A percentile compares a stretch with the other conserved stretches of the same genome.
Conservation (phyloP, 2,113 vertebrate genomes). For the Engystomops pustulosus region DNA sequence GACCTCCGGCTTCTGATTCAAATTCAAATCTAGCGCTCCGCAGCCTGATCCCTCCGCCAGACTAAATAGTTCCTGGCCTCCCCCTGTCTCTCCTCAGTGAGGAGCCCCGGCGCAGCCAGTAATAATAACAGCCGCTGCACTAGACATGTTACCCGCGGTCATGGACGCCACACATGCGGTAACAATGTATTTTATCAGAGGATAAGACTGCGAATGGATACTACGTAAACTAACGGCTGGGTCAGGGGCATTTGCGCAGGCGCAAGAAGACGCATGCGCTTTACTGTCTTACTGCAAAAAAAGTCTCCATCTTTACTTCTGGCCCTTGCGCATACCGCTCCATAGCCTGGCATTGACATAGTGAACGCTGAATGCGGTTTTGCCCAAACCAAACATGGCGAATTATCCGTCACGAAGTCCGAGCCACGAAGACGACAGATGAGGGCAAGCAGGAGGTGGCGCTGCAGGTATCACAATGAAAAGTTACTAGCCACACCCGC, state of each 20-base stretch:
- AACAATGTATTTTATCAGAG: too few species aligned
- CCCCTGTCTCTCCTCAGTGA: too few species aligned
- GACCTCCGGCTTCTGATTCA: neutral
- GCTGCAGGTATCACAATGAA: neutral
- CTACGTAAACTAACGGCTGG: neutral
- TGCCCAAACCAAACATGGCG: constrained; percentile 13
- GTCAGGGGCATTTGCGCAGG: too few species aligned
- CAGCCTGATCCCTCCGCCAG: neutral
- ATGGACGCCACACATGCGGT: too few species aligned
- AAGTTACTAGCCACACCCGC: constrained; percentile 22
- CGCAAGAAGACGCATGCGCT: neutral
- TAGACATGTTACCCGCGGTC: neutral
- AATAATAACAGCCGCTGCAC: too few species aligned
- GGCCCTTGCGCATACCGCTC: neutral
- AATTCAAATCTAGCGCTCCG: constrained; percentile 43
- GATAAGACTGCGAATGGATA: constrained; percentile 28
- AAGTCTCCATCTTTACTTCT: constrained; percentile 21
- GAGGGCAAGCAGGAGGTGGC: neutral
- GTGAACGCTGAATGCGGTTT: neutral
- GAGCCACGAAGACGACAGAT: neutral
- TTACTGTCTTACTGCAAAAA: neutral
- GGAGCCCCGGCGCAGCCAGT: neutral
- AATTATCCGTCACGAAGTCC: neutral
- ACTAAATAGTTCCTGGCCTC: constrained; percentile 22
- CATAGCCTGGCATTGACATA: too few species aligned